A percentile compares a stretch with the other conserved stretches of the same genome.
Conservation (phyloP, 2,797 vertebrate genomes). For the Syngnathus rostellatus region DNA sequence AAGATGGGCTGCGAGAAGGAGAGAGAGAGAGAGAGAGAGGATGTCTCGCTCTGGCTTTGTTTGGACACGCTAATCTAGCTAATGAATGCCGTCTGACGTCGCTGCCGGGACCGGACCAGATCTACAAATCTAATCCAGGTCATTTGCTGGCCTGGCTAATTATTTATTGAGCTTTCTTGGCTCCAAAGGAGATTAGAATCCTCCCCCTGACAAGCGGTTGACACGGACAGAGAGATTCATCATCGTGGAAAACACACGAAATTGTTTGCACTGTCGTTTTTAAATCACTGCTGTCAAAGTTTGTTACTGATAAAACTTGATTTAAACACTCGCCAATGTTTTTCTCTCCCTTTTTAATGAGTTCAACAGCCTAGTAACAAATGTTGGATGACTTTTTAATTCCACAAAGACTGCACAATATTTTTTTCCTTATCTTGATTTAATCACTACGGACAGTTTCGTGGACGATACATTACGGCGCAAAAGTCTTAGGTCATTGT, state of each 20-base stretch:
- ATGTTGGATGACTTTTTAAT: background rate
- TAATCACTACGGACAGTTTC: constrained; percentile 3
- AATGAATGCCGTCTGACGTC: constrained; percentile 54
- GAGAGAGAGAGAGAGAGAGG: constrained; percentile 5
- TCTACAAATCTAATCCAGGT: constrained; percentile 57
- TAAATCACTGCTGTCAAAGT: background rate
- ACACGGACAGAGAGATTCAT: constrained; percentile 34
- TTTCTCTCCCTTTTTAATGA: background rate
- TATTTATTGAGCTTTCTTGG: constrained; percentile 57
- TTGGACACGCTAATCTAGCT: constrained; percentile 52
- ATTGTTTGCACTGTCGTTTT: constrained; percentile 9
- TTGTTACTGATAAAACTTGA: constrained; percentile 12
- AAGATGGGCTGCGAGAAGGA: constrained; percentile 15
- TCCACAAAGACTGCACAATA: background rate
- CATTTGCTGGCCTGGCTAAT: constrained; percentile 52
- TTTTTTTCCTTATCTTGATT: constrained; percentile 1
- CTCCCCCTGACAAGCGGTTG: constrained; percentile 33
- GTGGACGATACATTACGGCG: background rate
- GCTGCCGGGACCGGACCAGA: constrained; percentile 44
- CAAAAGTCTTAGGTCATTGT: background rate
- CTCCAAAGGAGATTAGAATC: constrained; percentile 17
- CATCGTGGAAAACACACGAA: constrained; percentile 34
- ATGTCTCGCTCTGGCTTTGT: constrained; percentile 20
- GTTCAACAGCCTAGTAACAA: background rate
- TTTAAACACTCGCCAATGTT: constrained; percentile 1